These are phyloP conservation scores for Dendropsophus ebraccatus DNA, from an alignment of 2,113 vertebrate genomes.

Conservation along the genomic window DNA sequence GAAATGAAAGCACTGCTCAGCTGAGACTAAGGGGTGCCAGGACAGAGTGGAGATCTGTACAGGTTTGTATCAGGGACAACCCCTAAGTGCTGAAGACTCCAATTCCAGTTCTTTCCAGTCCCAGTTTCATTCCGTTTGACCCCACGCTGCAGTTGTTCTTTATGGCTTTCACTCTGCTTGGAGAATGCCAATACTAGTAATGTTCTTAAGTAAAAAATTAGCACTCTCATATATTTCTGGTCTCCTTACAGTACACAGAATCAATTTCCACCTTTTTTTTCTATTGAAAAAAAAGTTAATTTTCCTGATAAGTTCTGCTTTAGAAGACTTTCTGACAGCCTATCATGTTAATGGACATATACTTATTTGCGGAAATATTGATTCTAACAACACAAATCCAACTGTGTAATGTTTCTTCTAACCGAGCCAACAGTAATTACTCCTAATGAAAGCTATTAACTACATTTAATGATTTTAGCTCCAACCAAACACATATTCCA, in stretches of 20 bases:
- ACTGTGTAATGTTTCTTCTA: slow-evolving; percentile 20
- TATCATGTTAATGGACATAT: slow-evolving; percentile 15
- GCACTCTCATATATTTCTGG: neutral
- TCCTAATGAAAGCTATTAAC: slow-evolving; percentile 16
- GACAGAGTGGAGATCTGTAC: too few relatives aligned
- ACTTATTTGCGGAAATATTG: slow-evolving; percentile 19
- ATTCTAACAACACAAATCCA: slow-evolving; percentile 13
- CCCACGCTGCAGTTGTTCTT: neutral
- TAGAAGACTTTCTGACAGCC: slow-evolving; percentile 5
- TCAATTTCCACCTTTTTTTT: neutral
- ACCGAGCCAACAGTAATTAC: neutral
- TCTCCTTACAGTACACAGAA: neutral
- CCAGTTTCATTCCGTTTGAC: neutral
- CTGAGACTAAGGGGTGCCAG: too few relatives aligned
- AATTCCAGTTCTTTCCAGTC: too few relatives aligned
- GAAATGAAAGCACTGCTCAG: too few relatives aligned
- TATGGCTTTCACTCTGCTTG: neutral
- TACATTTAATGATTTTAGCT: slow-evolving; percentile 25
- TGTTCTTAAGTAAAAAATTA: neutral
- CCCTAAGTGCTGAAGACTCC: neutral
- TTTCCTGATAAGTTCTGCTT: slow-evolving; percentile 5
- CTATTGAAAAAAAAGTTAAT: neutral
- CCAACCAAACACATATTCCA: neutral
- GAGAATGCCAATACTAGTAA: neutral
- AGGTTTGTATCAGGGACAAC: too few relatives aligned